Conservation (phyloP, 2,797 vertebrate species). For the Schizopygopsis malacanthus region DNA sequence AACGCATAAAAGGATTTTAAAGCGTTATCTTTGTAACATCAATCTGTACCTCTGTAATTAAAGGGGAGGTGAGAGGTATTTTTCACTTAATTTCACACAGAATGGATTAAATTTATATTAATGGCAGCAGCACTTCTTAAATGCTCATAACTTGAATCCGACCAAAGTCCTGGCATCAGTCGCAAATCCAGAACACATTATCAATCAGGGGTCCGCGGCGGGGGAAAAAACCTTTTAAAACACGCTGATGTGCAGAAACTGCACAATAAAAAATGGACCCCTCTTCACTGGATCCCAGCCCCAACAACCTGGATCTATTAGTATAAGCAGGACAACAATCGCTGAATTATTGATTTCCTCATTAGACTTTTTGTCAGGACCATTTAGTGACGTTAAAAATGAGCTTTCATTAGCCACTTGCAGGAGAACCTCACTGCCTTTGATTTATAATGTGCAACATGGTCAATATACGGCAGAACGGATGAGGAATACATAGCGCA, state of each 20-base stretch:
- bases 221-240: constrained; percentile 60
- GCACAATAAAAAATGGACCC: constrained; percentile 74
- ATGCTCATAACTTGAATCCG: constrained; percentile 27
- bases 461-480: constrained; percentile 77
- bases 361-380: constrained; percentile 95
- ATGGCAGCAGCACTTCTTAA: constrained; percentile 32
- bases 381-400: constrained; percentile 95
- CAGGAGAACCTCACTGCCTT: constrained; percentile 82
- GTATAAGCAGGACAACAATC: constrained; percentile 92
- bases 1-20: not conserved
- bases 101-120: constrained; percentile 47
- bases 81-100: constrained; percentile 22
- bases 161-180: constrained; percentile 46
- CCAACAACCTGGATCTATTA: constrained; percentile 79
- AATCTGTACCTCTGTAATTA: constrained; percentile 43
- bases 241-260: constrained; percentile 77
- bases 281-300: constrained; percentile 69
- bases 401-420: constrained; percentile 88
- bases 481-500: constrained; percentile 61
- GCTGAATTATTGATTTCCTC: constrained; percentile 92
- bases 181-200: constrained; percentile 59
- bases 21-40: constrained; percentile 16
- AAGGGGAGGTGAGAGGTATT: constrained; percentile 33
- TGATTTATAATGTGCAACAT: constrained; percentile 95
- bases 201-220: constrained; percentile 65